These are phyloP conservation scores for Prunella fulvescens DNA, from an alignment of 2,113 vertebrate genomes.

Conservation along the genomic window DNA sequence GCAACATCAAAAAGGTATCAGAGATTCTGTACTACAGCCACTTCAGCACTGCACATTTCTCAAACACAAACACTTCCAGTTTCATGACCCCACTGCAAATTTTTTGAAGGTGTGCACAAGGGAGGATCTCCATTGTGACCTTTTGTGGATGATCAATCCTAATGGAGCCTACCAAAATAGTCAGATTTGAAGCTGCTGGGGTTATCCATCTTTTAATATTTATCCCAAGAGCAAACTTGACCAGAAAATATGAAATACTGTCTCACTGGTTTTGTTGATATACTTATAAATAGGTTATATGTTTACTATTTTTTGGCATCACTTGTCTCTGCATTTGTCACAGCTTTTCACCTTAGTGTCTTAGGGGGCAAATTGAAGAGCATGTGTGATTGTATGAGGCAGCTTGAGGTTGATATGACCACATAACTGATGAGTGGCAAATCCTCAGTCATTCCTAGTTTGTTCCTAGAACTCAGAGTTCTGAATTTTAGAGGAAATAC, in stretches of 20 bases:
- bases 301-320: neutral
- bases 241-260: neutral
- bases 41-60: neutral
- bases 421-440: neutral
- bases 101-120: neutral
- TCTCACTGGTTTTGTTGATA: neutral
- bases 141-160: neutral
- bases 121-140: neutral
- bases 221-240: neutral
- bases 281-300: neutral
- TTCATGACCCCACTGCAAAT: neutral
- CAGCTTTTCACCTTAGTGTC: neutral
- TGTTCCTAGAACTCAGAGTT: neutral
- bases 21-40: neutral
- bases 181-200: neutral
- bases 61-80: neutral
- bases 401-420: neutral
- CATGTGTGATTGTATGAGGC: neutral
- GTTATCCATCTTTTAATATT: neutral
- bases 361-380: neutral
- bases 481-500: neutral
- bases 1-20: neutral
- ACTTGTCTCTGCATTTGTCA: neutral
- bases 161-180: neutral
- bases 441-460: neutral